Evolutionary conservation across 2,888 invertebrate genomes (phyloP).

Genomic region (Coelogynopora nodosa): DNA sequence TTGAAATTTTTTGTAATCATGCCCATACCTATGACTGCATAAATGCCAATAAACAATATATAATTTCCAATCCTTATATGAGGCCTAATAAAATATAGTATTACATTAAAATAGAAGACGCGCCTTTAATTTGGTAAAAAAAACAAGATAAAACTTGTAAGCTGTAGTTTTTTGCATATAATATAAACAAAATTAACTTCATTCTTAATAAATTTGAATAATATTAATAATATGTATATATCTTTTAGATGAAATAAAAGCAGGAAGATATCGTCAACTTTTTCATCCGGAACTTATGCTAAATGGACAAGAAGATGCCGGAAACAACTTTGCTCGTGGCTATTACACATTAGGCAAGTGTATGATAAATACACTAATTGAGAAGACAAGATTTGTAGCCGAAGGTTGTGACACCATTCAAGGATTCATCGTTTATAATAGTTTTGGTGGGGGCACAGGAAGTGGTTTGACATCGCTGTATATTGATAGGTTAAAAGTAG

Average conservation of each 20-base stretch:
- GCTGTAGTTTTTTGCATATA: no score
- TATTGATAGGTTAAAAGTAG: constrained; percentile 47
- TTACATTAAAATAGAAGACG: no score
- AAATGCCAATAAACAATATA: no score
- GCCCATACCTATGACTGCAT: no score
- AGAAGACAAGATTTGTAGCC: constrained; percentile 41
- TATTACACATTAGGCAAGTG: constrained; percentile 48
- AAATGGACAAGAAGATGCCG: constrained; percentile 47
- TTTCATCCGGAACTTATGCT: constrained; percentile 48
- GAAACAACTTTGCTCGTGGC: constrained; percentile 49
- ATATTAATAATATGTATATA: background rate
- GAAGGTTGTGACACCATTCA: constrained; percentile 47
- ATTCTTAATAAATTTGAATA: no score
- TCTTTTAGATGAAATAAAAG: constrained; percentile 47
- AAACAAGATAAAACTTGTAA: no score
- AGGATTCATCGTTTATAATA: constrained; percentile 48
- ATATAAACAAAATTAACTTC: no score
- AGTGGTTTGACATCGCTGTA: constrained; percentile 48
- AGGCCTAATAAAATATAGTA: no score
- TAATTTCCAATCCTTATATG: no score
- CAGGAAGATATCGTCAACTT: constrained; percentile 43
- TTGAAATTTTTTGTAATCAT: no score
- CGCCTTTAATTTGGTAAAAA: no score
- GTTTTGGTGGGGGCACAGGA: constrained; percentile 49
- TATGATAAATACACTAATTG: constrained; percentile 16